A percentile compares a stretch with the other conserved stretches of the same genome.
Conservation (phyloP, 1,140 invertebrate genomes). For the Drosophila sturtevanti region DNA sequence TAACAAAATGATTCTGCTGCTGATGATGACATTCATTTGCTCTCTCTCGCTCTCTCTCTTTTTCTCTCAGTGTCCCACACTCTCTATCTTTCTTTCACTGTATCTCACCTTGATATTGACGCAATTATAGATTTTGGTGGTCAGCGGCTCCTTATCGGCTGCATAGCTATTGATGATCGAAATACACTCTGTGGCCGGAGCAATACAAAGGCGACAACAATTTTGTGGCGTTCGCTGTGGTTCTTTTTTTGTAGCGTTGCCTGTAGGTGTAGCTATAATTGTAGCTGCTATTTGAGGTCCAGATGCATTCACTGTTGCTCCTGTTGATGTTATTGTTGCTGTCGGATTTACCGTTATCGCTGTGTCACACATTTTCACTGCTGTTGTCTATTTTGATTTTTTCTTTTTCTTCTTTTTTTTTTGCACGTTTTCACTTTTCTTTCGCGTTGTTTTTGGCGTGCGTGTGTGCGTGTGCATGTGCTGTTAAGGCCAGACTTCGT, state of each 20-base stretch:
- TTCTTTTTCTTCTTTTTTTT: slow-evolving; percentile 45
- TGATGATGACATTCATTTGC: slow-evolving; percentile 38
- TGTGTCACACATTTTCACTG: slow-evolving; percentile 67
- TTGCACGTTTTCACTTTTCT: slow-evolving; percentile 79
- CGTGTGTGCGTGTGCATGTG: slow-evolving; percentile 12
- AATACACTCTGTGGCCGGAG: slow-evolving; percentile 81
- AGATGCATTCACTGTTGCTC: slow-evolving; percentile 16
- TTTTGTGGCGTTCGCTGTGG: slow-evolving; percentile 59
- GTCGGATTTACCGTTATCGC: slow-evolving; percentile 32
- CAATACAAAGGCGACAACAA: slow-evolving; percentile 81
- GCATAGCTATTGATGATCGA: slow-evolving; percentile 82
- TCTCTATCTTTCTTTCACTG: background rate
- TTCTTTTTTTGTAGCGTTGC: slow-evolving; percentile 2
- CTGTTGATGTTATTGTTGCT: slow-evolving; percentile 13
- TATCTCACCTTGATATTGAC: slow-evolving; percentile 81
- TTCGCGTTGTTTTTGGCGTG: slow-evolving; percentile 37
- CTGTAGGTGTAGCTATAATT: slow-evolving; percentile 1
- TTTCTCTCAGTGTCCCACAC: slow-evolving; percentile 25
- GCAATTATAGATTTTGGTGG: slow-evolving; percentile 81
- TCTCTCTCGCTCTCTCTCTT: slow-evolving; percentile 16
- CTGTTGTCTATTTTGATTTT: slow-evolving; percentile 32
- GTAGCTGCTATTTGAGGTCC: slow-evolving; percentile 9
- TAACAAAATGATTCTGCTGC: background rate
- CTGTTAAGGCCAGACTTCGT: slow-evolving; percentile 5
- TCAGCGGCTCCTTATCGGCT: slow-evolving; percentile 81